These are phyloP conservation scores for Boloria selene DNA, from an alignment of 2,888 invertebrate species.

Conservation along the genomic window DNA sequence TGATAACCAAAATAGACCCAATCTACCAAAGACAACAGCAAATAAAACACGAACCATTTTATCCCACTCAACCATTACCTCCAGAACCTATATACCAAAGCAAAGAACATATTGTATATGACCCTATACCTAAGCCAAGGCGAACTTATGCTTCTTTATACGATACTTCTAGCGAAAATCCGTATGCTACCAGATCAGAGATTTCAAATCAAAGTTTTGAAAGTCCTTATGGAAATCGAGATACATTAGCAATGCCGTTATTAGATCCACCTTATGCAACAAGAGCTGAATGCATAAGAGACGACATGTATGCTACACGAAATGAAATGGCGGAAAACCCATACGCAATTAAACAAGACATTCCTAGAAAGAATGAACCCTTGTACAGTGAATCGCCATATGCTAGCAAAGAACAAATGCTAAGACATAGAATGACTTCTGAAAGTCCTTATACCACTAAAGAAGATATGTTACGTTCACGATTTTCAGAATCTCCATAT, in stretches of 20 bases:
- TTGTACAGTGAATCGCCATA: constrained; percentile 72
- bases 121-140: constrained; percentile 78
- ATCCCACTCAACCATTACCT: constrained; percentile 78
- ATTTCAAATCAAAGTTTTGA: constrained; percentile 72
- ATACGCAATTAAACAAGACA: constrained; percentile 49
- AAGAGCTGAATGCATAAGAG: constrained; percentile 53
- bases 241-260: constrained; percentile 68
- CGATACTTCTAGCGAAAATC: constrained; percentile 74
- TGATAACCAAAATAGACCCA: constrained; percentile 82
- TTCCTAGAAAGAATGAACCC: constrained; percentile 62
- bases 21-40: constrained; percentile 81
- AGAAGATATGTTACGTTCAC: constrained; percentile 77
- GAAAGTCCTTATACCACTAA: constrained; percentile 76
- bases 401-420: constrained; percentile 74
- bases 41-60: constrained; percentile 76
- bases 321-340: constrained; percentile 49
- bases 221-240: constrained; percentile 70
- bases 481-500: constrained; percentile 78
- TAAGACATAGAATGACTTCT: constrained; percentile 63
- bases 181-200: constrained; percentile 71
- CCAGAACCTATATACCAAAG: constrained; percentile 80
- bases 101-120: constrained; percentile 76
- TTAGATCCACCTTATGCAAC: constrained; percentile 66
- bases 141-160: constrained; percentile 75
- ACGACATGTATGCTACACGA: constrained; percentile 50